Evolutionary conservation across 2,797 vertebrate genomes (phyloP), one percentile per base, ranked within the genome.

Genomic region (Acanthurus leucopareius): DNA sequence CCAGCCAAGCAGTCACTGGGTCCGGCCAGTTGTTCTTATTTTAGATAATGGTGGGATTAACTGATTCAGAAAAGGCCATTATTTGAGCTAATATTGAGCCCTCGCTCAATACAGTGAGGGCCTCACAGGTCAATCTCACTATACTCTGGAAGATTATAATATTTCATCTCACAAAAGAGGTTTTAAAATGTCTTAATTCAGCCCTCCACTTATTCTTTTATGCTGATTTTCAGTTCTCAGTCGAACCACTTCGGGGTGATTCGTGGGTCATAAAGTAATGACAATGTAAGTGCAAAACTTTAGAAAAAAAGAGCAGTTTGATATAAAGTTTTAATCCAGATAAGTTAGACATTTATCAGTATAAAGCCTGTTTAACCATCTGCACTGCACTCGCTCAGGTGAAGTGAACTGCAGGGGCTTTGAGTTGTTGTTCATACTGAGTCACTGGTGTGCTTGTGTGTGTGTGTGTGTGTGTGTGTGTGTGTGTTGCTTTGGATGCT

Each of bases 111-210:
- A 75, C 85, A 77, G 83, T 44, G 78, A 15, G 16, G 25, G 10
- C 65, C 73, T 84, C 65, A 84, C 77, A 79, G 89, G 81, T 87
- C 83, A 87, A 83, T 91, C 86, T 84, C 59, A 47, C 72, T 61
- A 19, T 62, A 62, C 59, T 80, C 52, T 54, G 51, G 56, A 57
- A 86, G 83, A 89, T 88, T 88, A 84, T 73, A 83, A 88, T 84
- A 88, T 87, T 84, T 85, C 79, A 82, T 87, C 49, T 72, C 38
- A 86, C 86, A 90, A 89, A 91, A 71, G 88, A 75, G 79, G 52
- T 69, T 87, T 91, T 74, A 89, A 77, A 89, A 75, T 48, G 48
- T 80, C 71, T 88, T 84, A 80, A 83, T 83, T 86, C 67, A 77
- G 48, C 47, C 32, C 49, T 35, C 22, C 66, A 35, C 66, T 89